Evolutionary conservation across 2,113 vertebrate species (phyloP), one percentile per base, ranked within the genome.

Genomic region (Plecotus auritus): DNA sequence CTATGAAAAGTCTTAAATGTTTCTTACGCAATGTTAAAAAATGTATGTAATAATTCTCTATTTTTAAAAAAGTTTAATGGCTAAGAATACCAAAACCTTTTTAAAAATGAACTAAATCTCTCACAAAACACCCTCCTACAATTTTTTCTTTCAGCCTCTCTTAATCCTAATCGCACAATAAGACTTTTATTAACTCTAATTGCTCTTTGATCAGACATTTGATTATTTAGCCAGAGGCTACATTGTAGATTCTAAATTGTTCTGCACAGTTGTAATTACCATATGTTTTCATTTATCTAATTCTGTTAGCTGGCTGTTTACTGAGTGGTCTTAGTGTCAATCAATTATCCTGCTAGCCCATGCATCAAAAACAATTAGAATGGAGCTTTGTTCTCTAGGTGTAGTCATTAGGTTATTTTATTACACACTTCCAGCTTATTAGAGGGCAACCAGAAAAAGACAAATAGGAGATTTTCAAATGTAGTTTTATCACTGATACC

Each of bases 211-310:
- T 97, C 98, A 97, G 96, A 97, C 84, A 97, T 98, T 97, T 98
- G 97, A 97, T 98, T 98, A 98, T 98, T 98, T 98, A 96, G 91
- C 97, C 96, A 93, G 90, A 96, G 95, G 98, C 96, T 97, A 94
- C 97, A 93, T 96, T 97, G 97, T 59, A 97, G 97, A 98, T 98
- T 98, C 96, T 72, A 97, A 98, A 95, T 98, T 98, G 97, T 94
- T 98, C 96, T 97, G 95, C 98, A 97, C 96, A 94, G 95, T 97
- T 97, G 97, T 98, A 98, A 98, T 98, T 98, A 98, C 98, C 97
- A 97, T 98, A 98, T 98, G 98, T 98, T 98, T 98, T 98, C 98
- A 98, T 98, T 98, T 98, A 98, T 98, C 96, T 97, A 91, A 98
- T 97, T 98, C 95, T 98, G 97, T 98, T 98, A 98, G 97, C 87